Percentiles rank a stretch among this genome's conserved stretches.
Evolutionary conservation across 2,113 vertebrate species (phyloP).

Genomic region (Pagrus major): DNA sequence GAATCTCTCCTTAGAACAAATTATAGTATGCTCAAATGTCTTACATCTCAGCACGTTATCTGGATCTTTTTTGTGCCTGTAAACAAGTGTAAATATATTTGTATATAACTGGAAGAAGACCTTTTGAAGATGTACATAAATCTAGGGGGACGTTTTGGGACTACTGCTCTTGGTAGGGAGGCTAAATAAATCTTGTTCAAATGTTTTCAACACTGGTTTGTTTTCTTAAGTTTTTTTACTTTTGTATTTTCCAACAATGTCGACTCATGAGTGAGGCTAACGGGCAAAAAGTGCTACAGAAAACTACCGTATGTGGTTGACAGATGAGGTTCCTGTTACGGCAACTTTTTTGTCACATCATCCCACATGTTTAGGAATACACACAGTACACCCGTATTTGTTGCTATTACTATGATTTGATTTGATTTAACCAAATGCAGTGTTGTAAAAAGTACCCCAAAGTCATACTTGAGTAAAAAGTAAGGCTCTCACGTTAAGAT

Average conservation of each 20-base stretch:
- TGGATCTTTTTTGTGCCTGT: constrained; percentile 67
- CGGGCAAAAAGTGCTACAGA: background rate
- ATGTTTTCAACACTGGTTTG: constrained; percentile 64
- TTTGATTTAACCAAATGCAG: no score
- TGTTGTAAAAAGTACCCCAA: no score
- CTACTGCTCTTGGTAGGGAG: constrained; percentile 62
- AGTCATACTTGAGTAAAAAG: no score
- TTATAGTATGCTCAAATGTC: constrained; percentile 29
- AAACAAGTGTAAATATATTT: constrained; percentile 82
- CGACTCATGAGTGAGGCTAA: background rate
- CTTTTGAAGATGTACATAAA: constrained; percentile 77
- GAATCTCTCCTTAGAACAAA: constrained; percentile 45
- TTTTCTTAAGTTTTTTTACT: constrained; percentile 39
- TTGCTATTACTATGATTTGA: no score
- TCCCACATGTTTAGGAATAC: no score
- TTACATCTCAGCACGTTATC: constrained; percentile 37
- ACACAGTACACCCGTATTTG: no score
- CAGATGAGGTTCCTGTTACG: no score
- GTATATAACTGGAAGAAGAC: constrained; percentile 77
- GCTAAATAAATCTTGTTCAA: constrained; percentile 80
- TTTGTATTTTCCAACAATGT: constrained; percentile 1
- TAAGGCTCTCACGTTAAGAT: no score
- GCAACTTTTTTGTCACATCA: no score
- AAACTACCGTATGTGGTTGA: background rate
- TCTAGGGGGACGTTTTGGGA: constrained; percentile 56